phyloP scores from a whole-genome alignment of 2,113 vertebrate species.

The Megaceryle torquata region DNA sequence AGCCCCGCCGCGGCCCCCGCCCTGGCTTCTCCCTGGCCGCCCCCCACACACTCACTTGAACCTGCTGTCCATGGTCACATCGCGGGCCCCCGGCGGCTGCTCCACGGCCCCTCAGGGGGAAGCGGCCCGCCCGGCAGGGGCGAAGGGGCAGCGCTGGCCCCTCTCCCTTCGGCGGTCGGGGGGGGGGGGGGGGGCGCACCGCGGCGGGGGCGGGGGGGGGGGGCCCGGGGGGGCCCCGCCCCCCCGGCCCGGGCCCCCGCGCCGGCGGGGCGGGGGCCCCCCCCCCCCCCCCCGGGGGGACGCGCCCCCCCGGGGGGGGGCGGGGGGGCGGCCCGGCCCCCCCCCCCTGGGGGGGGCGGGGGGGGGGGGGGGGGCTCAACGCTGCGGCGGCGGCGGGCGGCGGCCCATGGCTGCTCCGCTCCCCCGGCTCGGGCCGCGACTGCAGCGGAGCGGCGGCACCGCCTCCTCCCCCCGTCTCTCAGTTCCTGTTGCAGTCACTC shows the following conservation, averaged over 20 bases:
- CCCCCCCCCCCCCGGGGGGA: too few relatives aligned
- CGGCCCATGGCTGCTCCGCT: constrained; percentile 21
- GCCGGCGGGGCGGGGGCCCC: too few relatives aligned
- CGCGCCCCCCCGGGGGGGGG: too few relatives aligned
- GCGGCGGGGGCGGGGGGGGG: neutral
- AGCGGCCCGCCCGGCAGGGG: neutral
- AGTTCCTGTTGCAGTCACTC: constrained; percentile 61
- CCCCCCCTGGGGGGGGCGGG: neutral
- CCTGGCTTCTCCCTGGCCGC: neutral
- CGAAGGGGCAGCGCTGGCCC: neutral
- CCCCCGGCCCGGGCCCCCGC: too few relatives aligned
- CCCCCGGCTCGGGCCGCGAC: constrained; percentile 41
- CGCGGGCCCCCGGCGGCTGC: constrained; percentile 73
- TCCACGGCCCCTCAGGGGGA: neutral
- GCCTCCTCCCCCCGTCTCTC: constrained; percentile 47
- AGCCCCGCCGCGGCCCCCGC: neutral
- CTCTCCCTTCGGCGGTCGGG: neutral
- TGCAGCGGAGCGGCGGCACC: constrained; percentile 52
- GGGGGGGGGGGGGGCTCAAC: neutral
- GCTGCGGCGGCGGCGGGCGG: neutral
- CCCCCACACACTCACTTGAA: constrained; percentile 80
- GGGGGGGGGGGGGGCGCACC: neutral
- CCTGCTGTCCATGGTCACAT: constrained; percentile 91
- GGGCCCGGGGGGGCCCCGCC: neutral
- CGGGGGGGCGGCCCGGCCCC: too few relatives aligned